Evolutionary conservation across 1,140 invertebrate species (phyloP).

Genomic region (Dinothrombium tinctorium): DNA sequence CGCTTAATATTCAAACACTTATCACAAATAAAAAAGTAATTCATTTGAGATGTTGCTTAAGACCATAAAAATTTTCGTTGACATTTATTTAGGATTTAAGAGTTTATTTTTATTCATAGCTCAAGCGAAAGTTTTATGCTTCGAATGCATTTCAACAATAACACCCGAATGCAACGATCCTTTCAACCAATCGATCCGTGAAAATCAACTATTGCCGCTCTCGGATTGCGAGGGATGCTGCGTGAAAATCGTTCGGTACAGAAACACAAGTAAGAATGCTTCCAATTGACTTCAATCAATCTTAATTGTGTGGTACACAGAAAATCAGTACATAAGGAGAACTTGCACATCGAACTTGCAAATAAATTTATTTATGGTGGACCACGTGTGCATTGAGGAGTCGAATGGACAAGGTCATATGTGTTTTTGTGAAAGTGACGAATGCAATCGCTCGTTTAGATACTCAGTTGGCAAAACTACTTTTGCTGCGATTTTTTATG

Average conservation of each 20-base stretch:
- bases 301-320: slow-evolving; percentile 8
- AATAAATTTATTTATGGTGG: slow-evolving; percentile 90
- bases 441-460: slow-evolving; percentile 73
- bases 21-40: too few relatives aligned
- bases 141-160: slow-evolving; percentile 72
- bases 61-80: too few relatives aligned
- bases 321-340: slow-evolving; percentile 32
- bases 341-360: slow-evolving; percentile 75
- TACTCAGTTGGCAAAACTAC: too few relatives aligned
- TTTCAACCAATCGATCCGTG: slow-evolving; percentile 49
- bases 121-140: slow-evolving; percentile 35
- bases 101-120: too few relatives aligned
- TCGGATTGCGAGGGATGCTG: slow-evolving; percentile 75
- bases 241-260: slow-evolving; percentile 75
- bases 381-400: slow-evolving; percentile 94
- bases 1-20: too few relatives aligned
- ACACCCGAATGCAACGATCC: slow-evolving; percentile 68
- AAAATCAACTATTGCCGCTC: slow-evolving; percentile 51
- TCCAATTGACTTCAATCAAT: too few relatives aligned
- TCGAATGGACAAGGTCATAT: slow-evolving; percentile 84
- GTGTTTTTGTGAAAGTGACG: slow-evolving; percentile 92
- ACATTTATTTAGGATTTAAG: too few relatives aligned
- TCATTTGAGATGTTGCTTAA: too few relatives aligned
- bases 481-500: too few relatives aligned
- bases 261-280: slow-evolving; percentile 46